A percentile compares a stretch with the other conserved stretches of the same genome.
phyloP scores from a whole-genome alignment of 1,140 invertebrate species.

The Ctenoplectra terminalis region DNA sequence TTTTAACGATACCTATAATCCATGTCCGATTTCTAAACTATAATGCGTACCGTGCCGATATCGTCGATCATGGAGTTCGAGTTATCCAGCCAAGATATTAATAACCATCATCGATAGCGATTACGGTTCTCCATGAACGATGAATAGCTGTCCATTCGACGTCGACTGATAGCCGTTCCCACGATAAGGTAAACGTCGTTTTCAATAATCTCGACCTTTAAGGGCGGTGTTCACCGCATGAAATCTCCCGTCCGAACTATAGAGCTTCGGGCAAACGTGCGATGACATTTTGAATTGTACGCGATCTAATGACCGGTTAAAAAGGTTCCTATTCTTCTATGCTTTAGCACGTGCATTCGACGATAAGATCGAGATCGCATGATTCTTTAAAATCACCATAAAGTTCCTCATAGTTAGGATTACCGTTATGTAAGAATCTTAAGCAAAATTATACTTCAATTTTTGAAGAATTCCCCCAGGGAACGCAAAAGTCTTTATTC shows the following conservation, averaged over 20 bases:
- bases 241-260: background rate
- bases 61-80: slow-evolving; percentile 36
- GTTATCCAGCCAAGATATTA: slow-evolving; percentile 39
- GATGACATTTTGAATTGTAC: slow-evolving; percentile 1
- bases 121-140: slow-evolving; percentile 42
- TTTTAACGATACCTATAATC: slow-evolving; percentile 2
- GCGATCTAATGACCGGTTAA: background rate
- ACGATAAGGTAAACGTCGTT: slow-evolving; percentile 57
- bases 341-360: background rate
- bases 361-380: background rate
- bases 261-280: background rate
- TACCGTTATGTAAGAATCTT: background rate
- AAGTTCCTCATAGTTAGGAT: background rate
- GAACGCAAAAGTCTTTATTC: background rate
- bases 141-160: slow-evolving; percentile 54
- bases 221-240: background rate
- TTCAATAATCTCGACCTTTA: slow-evolving; percentile 41
- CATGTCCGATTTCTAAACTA: slow-evolving; percentile 24
- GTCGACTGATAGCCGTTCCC: slow-evolving; percentile 53
- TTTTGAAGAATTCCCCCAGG: background rate
- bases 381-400: background rate
- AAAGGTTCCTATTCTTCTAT: background rate
- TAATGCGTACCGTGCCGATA: slow-evolving; percentile 24
- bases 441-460: background rate
- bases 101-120: slow-evolving; percentile 39